These are phyloP conservation scores for Diplolepis rosae DNA, from an alignment of 2,888 invertebrate species.

Conservation along the genomic window DNA sequence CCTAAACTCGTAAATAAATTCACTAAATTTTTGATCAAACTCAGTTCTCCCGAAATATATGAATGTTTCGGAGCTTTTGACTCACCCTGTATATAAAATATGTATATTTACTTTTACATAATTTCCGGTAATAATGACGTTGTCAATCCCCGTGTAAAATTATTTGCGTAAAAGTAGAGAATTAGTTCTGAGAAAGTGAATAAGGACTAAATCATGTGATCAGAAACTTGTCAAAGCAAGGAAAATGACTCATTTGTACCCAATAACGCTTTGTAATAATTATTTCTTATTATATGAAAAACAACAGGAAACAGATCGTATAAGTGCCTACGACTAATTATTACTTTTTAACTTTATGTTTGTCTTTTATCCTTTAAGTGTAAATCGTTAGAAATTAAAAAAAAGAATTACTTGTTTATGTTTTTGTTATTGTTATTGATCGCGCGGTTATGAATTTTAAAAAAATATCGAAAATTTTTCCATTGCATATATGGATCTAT, in stretches of 20 bases:
- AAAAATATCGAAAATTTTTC: background rate
- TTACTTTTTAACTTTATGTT: background rate
- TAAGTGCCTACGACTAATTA: constrained; percentile 8
- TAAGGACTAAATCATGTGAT: constrained; percentile 6
- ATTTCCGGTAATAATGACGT: background rate
- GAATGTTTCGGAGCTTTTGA: no score
- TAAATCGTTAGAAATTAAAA: background rate
- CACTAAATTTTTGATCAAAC: no score
- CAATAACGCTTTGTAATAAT: constrained; percentile 20
- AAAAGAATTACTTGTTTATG: no score
- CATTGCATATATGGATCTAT: no score
- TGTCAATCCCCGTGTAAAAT: background rate
- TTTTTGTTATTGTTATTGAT: background rate
- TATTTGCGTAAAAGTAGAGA: background rate
- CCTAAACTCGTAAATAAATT: no score
- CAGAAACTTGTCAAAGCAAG: background rate
- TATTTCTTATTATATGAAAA: constrained; percentile 16
- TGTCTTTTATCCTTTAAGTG: background rate
- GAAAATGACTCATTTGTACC: constrained; percentile 24
- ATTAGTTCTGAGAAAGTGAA: constrained; percentile 14
- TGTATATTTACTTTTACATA: background rate
- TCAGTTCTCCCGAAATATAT: no score
- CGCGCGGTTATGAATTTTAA: background rate
- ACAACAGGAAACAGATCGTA: constrained; percentile 23
- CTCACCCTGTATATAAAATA: no score